Percentiles rank a stretch among this genome's conserved stretches.
These are phyloP conservation scores for Melanostoma scalare DNA, from an alignment of 2,888 invertebrate species.

Conservation along the genomic window DNA sequence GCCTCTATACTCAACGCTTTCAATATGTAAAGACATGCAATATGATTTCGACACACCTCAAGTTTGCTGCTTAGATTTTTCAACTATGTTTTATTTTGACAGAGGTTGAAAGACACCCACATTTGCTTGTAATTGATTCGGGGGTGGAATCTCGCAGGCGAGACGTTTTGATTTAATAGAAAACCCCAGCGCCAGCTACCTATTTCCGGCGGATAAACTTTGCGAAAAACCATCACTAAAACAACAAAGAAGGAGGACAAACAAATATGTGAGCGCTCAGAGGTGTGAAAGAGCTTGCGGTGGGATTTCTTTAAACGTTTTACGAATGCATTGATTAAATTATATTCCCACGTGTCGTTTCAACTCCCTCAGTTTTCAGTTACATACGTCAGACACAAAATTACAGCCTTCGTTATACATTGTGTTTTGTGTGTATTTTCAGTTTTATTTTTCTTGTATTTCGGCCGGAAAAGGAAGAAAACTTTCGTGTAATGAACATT, in stretches of 20 bases:
- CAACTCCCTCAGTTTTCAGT: conserved; percentile 48
- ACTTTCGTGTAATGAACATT: conserved; percentile 36
- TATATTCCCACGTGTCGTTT: conserved; percentile 47
- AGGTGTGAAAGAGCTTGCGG: conserved; percentile 27
- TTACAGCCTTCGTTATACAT: conserved; percentile 34
- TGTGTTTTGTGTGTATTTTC: background rate
- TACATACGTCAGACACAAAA: conserved; percentile 16
- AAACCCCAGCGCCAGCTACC: conserved; percentile 3
- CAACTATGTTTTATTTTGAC: background rate
- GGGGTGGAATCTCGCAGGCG: conserved; percentile 5
- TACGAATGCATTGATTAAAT: conserved; percentile 40
- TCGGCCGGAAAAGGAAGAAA: background rate
- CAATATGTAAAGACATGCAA: conserved; percentile 22
- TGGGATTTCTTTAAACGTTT: conserved; percentile 27
- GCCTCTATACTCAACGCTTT: conserved; percentile 13
- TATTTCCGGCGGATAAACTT: conserved; percentile 51
- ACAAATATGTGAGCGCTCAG: background rate
- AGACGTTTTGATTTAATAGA: conserved; percentile 6
- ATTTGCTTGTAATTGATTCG: background rate
- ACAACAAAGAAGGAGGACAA: conserved; percentile 19
- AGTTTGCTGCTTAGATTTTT: background rate
- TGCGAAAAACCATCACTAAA: background rate
- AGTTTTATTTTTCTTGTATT: background rate
- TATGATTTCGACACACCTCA: conserved; percentile 5
- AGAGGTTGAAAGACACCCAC: background rate